These are phyloP conservation scores for Tamias sibiricus DNA, from an alignment of 2,113 vertebrate genomes.

Conservation along the genomic window DNA sequence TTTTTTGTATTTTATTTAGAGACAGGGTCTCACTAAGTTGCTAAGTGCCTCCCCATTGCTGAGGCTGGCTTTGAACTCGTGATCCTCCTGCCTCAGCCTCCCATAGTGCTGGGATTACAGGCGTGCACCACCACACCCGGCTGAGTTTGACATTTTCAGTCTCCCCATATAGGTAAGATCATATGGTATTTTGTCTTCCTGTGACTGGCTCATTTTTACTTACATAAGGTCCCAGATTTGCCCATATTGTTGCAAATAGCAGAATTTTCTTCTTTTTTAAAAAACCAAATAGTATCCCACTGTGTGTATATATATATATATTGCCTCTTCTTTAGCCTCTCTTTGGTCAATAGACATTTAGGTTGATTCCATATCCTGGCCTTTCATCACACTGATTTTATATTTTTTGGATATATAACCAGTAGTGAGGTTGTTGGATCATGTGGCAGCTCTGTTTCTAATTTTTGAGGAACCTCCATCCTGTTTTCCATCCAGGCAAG, in stretches of 20 bases:
- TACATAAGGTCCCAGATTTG: not conserved
- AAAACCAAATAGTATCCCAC: not conserved
- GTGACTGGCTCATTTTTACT: not conserved
- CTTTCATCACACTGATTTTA: not conserved
- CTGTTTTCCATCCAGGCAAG: not conserved
- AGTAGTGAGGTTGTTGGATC: not conserved
- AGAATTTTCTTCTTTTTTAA: not conserved
- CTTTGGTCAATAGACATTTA: not conserved
- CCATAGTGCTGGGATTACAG: no score
- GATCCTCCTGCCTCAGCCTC: no score
- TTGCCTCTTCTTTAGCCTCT: no score
- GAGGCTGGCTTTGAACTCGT: no score
- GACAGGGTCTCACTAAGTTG: no score
- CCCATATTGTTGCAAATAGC: not conserved
- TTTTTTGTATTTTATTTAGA: no score
- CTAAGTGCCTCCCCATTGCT: no score
- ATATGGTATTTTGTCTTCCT: not conserved
- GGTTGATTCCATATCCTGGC: not conserved
- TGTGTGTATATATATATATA: no score
- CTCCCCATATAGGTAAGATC: not conserved
- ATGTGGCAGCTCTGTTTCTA: not conserved
- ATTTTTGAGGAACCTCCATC: not conserved
- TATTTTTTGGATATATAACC: not conserved
- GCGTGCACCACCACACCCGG: no score
- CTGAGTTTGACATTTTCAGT: not conserved